These are phyloP conservation scores for Misgurnus mizolepis DNA, from an alignment of 2,113 vertebrate species.

Conservation along the genomic window DNA sequence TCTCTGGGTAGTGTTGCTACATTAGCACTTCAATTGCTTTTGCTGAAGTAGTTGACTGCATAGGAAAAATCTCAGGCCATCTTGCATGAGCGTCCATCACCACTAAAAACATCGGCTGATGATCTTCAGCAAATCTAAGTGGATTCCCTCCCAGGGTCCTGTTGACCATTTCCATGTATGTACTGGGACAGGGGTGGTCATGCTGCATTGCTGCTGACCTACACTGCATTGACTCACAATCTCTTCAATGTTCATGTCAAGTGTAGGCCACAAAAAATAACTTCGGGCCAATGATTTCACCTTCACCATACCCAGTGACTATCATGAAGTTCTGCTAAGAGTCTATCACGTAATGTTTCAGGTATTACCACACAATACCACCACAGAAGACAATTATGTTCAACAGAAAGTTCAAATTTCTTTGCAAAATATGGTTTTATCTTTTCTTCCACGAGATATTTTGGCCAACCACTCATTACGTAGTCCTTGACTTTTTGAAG, in stretches of 20 bases:
- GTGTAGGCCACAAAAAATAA: slow-evolving; percentile 30
- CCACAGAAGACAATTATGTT: slow-evolving; percentile 40
- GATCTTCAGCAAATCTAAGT: background rate
- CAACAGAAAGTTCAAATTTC: slow-evolving; percentile 14
- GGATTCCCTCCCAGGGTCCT: slow-evolving; percentile 44
- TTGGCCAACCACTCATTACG: slow-evolving; percentile 16
- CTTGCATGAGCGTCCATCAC: no score
- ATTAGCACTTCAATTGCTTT: slow-evolving; percentile 12
- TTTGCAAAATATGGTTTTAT: slow-evolving; percentile 20
- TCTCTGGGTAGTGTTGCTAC: no score
- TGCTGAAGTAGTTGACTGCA: slow-evolving; percentile 17
- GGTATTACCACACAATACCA: slow-evolving; percentile 29
- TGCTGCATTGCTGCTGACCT: slow-evolving; percentile 13
- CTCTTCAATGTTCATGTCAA: slow-evolving; percentile 13
- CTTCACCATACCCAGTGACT: slow-evolving; percentile 34
- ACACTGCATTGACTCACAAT: background rate
- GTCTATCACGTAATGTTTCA: background rate
- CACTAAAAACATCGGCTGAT: no score
- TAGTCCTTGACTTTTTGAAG: slow-evolving; percentile 18
- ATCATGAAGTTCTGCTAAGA: slow-evolving; percentile 25
- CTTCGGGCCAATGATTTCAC: slow-evolving; percentile 30
- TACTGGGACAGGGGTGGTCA: slow-evolving; percentile 17
- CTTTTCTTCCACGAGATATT: slow-evolving; percentile 2
- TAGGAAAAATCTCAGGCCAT: background rate
- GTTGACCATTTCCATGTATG: slow-evolving; percentile 31